Evolutionary conservation across 2,888 invertebrate genomes (phyloP).

Genomic region (Linyphia triangularis): DNA sequence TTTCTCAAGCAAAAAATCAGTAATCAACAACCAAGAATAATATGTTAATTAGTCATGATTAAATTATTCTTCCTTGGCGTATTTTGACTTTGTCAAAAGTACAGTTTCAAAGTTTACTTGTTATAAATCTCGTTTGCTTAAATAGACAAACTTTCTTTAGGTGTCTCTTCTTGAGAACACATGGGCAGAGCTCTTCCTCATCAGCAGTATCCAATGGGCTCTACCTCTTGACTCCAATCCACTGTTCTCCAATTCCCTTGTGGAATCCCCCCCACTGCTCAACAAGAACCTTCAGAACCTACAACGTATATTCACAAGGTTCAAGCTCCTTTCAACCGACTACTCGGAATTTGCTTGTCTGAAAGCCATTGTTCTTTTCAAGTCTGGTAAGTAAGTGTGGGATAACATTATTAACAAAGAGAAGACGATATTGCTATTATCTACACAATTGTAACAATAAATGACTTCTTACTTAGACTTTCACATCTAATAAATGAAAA

Average conservation of each 20-base stretch:
- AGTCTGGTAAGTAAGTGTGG: slow-evolving; percentile 90
- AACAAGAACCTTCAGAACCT: slow-evolving; percentile 89
- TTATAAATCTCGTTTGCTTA: no score
- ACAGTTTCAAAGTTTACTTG: no score
- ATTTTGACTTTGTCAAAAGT: no score
- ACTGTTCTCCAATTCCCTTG: slow-evolving; percentile 84
- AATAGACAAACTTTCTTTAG: slow-evolving; percentile 82
- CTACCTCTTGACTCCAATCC: slow-evolving; percentile 94
- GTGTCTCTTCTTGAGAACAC: slow-evolving; percentile 96
- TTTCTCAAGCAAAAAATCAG: no score
- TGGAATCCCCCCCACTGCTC: slow-evolving; percentile 76
- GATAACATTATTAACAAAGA: no score
- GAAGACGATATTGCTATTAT: no score
- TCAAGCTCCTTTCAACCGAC: slow-evolving; percentile 93
- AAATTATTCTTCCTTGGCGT: no score
- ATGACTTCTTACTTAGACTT: no score
- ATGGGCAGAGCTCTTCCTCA: slow-evolving; percentile 96
- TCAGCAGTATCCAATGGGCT: slow-evolving; percentile 98
- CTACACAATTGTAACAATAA: no score
- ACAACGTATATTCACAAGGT: slow-evolving; percentile 91
- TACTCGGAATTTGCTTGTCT: slow-evolving; percentile 98
- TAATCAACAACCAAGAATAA: no score
- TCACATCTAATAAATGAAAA: no score
- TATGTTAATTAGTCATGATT: no score
- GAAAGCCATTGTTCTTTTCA: slow-evolving; percentile 97